These are phyloP conservation scores for Cephalopterus ornatus DNA, from an alignment of 2,113 vertebrate species.

Conservation along the genomic window DNA sequence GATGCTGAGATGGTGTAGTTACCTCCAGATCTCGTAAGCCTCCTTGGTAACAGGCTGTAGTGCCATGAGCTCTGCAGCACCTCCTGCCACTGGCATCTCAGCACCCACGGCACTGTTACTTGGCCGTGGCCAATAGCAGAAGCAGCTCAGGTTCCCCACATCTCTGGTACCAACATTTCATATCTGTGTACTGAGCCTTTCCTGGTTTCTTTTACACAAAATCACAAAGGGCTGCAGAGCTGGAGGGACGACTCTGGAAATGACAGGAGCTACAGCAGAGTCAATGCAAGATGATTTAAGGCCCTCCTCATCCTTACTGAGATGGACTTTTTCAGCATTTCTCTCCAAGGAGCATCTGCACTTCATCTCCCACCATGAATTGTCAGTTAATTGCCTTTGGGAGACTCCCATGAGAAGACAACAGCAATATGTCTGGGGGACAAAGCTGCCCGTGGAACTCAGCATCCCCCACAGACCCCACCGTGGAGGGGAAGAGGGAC, in stretches of 20 bases:
- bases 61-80: neutral
- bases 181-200: neutral
- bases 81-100: neutral
- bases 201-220: neutral
- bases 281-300: neutral
- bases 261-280: neutral
- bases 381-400: neutral
- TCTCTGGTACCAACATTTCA: neutral
- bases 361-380: neutral
- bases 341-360: neutral
- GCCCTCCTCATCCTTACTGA: neutral
- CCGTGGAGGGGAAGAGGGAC: fast-evolving
- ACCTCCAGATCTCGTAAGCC: neutral
- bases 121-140: neutral
- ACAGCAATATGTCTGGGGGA: fast-evolving
- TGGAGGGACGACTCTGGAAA: neutral
- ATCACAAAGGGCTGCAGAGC: neutral
- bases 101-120: fast-evolving
- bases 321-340: neutral
- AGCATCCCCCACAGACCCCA: neutral
- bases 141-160: neutral
- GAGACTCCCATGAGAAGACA: neutral
- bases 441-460: fast-evolving
- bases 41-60: neutral
- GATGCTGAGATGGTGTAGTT: no score